A percentile compares a stretch with the other conserved stretches of the same genome.
Evolutionary conservation across 1,140 invertebrate genomes (phyloP).

Genomic region (Drosophila jambulina): DNA sequence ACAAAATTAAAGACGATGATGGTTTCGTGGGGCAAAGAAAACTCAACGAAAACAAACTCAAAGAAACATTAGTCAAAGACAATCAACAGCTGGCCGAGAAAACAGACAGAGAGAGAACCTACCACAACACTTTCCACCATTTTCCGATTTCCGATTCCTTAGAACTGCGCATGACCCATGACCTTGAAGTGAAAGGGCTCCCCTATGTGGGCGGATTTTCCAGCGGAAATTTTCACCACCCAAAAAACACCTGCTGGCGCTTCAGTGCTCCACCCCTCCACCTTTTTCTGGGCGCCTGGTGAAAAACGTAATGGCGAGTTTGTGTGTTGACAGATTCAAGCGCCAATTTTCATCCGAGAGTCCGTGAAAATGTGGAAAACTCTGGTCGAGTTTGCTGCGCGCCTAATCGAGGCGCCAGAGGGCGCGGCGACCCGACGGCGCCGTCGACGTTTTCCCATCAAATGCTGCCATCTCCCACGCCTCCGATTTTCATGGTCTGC

Average conservation of each 20-base stretch:
- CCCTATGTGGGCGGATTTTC: conserved; percentile 17
- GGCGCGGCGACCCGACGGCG: conserved; percentile 76
- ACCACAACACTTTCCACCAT: conserved; percentile 61
- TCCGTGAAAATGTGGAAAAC: conserved; percentile 23
- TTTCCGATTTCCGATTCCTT: conserved; percentile 19
- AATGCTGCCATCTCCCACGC: conserved; percentile 39
- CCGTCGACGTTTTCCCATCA: conserved; percentile 70
- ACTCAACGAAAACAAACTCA: conserved; percentile 42
- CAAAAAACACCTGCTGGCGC: conserved; percentile 13
- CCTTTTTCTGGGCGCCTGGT: conserved; percentile 57
- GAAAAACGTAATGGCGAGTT: conserved; percentile 81
- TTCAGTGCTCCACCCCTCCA: background rate
- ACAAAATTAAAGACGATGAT: conserved; percentile 40
- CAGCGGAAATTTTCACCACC: conserved; percentile 43
- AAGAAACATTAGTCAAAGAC: conserved; percentile 2
- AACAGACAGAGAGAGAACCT: conserved; percentile 53
- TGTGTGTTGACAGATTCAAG: conserved; percentile 78
- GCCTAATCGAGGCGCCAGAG: conserved; percentile 81
- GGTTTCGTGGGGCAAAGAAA: conserved; percentile 16
- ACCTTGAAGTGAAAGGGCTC: conserved; percentile 61
- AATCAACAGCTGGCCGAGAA: conserved; percentile 62
- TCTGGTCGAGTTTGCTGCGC: conserved; percentile 48
- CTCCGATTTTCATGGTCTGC: conserved; percentile 37
- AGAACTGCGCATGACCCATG: conserved; percentile 66
- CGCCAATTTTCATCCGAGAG: conserved; percentile 57